These are phyloP conservation scores for Melipona bicolor DNA, from an alignment of 2,888 invertebrate species.

Conservation along the genomic window DNA sequence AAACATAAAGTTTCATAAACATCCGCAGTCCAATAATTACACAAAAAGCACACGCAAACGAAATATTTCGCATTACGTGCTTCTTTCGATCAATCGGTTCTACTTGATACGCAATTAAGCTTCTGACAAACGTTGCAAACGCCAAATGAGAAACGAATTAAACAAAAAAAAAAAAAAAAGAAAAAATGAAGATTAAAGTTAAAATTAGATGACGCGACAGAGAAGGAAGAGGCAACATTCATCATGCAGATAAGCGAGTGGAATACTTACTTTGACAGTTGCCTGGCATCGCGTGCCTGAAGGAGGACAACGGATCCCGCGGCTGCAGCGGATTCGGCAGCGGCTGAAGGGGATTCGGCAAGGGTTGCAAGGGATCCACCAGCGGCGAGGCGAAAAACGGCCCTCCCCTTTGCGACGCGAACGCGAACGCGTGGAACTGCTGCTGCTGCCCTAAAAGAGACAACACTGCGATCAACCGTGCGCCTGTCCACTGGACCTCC, in stretches of 20 bases:
- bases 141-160: background rate
- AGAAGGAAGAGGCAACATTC: background rate
- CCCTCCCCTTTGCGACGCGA: constrained; percentile 88
- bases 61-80: no score
- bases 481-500: constrained; percentile 86
- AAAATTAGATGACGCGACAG: background rate
- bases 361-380: constrained; percentile 82
- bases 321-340: constrained; percentile 87
- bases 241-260: constrained; percentile 39
- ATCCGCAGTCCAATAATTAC: no score
- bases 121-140: background rate
- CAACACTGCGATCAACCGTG: constrained; percentile 89
- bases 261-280: constrained; percentile 95
- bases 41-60: no score
- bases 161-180: no score
- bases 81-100: no score
- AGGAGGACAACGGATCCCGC: constrained; percentile 92
- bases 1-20: no score
- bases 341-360: constrained; percentile 82
- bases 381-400: constrained; percentile 82
- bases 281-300: constrained; percentile 95
- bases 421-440: constrained; percentile 93
- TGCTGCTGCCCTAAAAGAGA: constrained; percentile 98
- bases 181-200: background rate
- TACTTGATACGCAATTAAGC: no score